Evolutionary conservation across 2,113 vertebrate genomes (phyloP), one percentile per base, ranked within the genome.

Genomic region (Romanogobio albipinnatus): DNA sequence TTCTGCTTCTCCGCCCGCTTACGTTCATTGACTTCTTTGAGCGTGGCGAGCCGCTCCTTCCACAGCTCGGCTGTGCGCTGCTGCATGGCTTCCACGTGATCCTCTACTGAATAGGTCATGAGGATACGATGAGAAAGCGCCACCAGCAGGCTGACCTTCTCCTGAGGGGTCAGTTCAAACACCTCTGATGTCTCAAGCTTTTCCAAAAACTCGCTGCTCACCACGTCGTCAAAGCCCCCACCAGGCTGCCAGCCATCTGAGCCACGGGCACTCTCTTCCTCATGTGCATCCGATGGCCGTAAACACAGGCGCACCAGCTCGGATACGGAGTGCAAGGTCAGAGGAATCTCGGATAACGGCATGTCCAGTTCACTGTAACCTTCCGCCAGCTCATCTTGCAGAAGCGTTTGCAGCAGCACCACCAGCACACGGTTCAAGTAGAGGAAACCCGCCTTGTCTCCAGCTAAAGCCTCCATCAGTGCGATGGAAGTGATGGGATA

Each of bases 331-430:
- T 99, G 97, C 90, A 98, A 88, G 1, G 97, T 99, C 2, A 99
- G 95, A 0, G 98, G 98, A 89, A 99, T 99, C 93, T 99, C 98
- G 0, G 97, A 99, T 4, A 99, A 91, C 24, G 96, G 95, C 95
- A 99, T 97, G 33, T 98, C 98, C 9, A 99, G 92, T 85, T 99
- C 98, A 3, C 95, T 96, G 82, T 99, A 99, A 90, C 97, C 97
- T 84, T 99, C 98, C 0, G 98, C 98, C 64, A 99, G 96, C 91
- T 99, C 98, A 19, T 99, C 98, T 88, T 99, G 98, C 24, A 99
- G 92, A 84, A 99, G 91, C 1, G 98, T 99, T 92, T 99, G 97
- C 13, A 99, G 92, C 43, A 99, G 94, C 83, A 98, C 96, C 89
- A 99, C 96, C 84, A 99, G 90, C 0, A 98, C 96, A 4, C 97